Conservation (phyloP, 2,797 vertebrate genomes). For the Choloepus didactylus region DNA sequence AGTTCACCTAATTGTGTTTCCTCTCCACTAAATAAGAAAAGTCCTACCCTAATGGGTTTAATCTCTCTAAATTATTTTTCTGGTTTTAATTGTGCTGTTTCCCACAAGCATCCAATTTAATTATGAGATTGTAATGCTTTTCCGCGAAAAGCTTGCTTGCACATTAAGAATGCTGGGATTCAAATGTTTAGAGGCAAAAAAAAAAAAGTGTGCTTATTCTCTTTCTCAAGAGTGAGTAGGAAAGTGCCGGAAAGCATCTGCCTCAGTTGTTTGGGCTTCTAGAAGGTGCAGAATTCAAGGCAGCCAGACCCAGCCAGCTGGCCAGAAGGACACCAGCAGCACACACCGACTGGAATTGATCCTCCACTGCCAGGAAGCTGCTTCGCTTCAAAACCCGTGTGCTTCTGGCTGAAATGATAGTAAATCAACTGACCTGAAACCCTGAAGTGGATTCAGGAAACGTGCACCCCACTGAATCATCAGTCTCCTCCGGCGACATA, state of each 20-base stretch:
- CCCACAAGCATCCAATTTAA: conserved; percentile 79
- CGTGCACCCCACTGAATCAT: too few species aligned
- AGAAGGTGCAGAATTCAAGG: not conserved
- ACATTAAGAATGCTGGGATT: not conserved
- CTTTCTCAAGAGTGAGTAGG: not conserved
- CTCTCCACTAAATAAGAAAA: conserved; percentile 86
- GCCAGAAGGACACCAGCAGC: not conserved
- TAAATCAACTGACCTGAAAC: not conserved
- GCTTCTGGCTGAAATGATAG: not conserved
- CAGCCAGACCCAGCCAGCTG: not conserved
- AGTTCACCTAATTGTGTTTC: conserved; percentile 87
- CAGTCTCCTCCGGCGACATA: too few species aligned
- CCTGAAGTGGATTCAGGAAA: not conserved
- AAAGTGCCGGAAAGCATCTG: accelerated
- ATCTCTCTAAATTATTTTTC: conserved; percentile 80
- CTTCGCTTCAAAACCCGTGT: not conserved
- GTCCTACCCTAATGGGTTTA: conserved; percentile 80
- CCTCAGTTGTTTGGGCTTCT: not conserved
- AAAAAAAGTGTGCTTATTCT: accelerated
- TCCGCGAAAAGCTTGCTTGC: not conserved
- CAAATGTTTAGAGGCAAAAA: not conserved
- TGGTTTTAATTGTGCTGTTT: conserved; percentile 84
- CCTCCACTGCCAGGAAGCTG: accelerated
- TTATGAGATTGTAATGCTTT: conserved; percentile 62
- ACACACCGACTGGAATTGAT: accelerated